Base-by-base conservation (phyloP, 2,888 invertebrate species). In the Barypeithes pellucidus region DNA sequence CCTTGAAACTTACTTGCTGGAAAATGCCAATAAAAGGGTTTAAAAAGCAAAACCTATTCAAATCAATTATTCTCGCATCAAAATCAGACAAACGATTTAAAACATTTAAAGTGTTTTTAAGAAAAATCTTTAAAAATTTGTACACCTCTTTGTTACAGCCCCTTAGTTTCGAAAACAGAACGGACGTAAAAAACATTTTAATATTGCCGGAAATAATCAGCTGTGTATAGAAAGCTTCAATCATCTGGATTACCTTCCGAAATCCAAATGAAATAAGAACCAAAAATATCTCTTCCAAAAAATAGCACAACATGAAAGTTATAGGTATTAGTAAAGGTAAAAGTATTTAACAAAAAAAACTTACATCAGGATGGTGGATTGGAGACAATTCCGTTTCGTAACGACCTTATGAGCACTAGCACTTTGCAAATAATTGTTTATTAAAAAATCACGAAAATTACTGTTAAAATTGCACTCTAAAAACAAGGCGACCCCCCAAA, bases 401-500 rank as follows among this genome's bases (percentile, higher is more conserved):
- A 33, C 16, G 16, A 24, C 7, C 18, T 52, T 39, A 36, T 52
- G 22, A 47, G 45, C 47, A 52, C 50, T 52, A 20, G 8, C 43
- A 60, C 43, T 60, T 43, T 41, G 3, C 1, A 41, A 41, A 20
- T 24, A 60, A 60, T 14, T 43, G 41, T 60, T 60, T 60, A 43
- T 60, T 22, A 29, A 29, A 36, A 11, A 11, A 4, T 57, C 54
- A 33, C 54, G 54, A 33, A 57, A 33, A 24, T 33, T 33, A 33
- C 54, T 57, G 33, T 33, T 57, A 33, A 57, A 63, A 63, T 45
- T 45, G 36, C 63, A 24, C 45, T 63, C 16, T 18, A 16, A 50
- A 12, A 47, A 67, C 47, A 67, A 72, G 59, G 20, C 67, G 24
- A 62, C 61, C 54, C 67, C 67, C 62, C 72, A 73, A 68, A 73